These are phyloP conservation scores for Phorcus lineatus DNA, from an alignment of 2,888 invertebrate genomes.

Conservation along the genomic window DNA sequence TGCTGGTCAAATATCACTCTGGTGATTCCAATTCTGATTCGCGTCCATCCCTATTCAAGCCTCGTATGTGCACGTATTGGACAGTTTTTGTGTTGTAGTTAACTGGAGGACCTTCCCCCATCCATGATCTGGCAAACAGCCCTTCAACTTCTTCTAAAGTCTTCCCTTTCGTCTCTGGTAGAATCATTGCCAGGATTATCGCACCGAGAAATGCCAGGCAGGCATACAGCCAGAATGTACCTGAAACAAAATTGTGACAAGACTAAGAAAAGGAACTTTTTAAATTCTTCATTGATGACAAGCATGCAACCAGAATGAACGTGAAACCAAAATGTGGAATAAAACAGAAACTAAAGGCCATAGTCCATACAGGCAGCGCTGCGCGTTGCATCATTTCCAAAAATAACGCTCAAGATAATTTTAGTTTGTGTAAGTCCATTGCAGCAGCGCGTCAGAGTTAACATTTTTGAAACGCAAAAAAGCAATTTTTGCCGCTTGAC, in stretches of 20 bases:
- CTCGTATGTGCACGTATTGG: conserved; percentile 77
- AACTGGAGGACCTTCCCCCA: conserved; percentile 54
- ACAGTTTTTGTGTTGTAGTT: conserved; percentile 72
- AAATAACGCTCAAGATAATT: no score
- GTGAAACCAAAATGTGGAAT: no score
- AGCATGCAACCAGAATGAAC: no score
- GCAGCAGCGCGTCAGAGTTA: no score
- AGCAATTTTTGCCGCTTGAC: no score
- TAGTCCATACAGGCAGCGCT: no score
- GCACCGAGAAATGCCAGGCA: conserved; percentile 74
- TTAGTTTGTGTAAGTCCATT: no score
- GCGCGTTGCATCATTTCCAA: no score
- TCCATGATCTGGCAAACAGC: conserved; percentile 74
- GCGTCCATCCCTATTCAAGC: conserved; percentile 75
- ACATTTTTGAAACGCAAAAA: no score
- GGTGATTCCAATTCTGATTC: conserved; percentile 73
- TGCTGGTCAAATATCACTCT: conserved; percentile 43
- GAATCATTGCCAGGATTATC: conserved; percentile 74
- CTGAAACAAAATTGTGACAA: conserved; percentile 58
- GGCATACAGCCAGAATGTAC: conserved; percentile 79
- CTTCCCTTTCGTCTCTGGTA: conserved; percentile 79
- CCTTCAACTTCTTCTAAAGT: conserved; percentile 78
- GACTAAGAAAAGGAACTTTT: no score
- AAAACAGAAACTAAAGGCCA: no score
- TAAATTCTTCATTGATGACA: no score